Evolutionary conservation across 2,113 vertebrate genomes (phyloP).

Genomic region (Scortum barcoo): DNA sequence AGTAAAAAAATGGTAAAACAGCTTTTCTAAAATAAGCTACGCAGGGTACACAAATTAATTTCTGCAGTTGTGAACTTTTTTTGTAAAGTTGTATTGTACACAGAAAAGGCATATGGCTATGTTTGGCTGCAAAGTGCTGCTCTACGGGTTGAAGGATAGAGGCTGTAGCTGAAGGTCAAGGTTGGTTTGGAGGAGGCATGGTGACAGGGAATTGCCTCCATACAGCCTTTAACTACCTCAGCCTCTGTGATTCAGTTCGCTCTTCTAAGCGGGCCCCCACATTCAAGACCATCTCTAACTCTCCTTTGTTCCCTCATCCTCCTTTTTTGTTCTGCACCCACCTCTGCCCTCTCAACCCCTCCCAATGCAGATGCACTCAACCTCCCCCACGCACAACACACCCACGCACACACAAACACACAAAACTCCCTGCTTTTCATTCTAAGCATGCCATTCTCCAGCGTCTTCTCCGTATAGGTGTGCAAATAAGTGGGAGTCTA

Average conservation of each 20-base stretch:
- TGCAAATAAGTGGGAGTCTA: slow-evolving; percentile 67
- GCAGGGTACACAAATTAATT: neutral
- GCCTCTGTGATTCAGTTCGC: slow-evolving; percentile 49
- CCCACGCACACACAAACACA: too few relatives aligned
- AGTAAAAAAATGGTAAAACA: neutral
- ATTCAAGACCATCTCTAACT: slow-evolving; percentile 55
- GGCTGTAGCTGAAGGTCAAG: slow-evolving; percentile 62
- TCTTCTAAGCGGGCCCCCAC: slow-evolving; percentile 48
- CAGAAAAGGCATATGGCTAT: neutral
- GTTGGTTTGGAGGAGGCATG: slow-evolving; percentile 30
- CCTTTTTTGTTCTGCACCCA: slow-evolving; percentile 65
- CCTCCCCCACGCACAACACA: too few relatives aligned
- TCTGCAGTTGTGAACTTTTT: neutral
- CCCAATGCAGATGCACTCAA: too few relatives aligned
- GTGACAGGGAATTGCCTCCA: slow-evolving; percentile 39
- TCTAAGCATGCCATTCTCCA: slow-evolving; percentile 69
- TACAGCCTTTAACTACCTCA: slow-evolving; percentile 55
- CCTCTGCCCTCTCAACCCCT: slow-evolving; percentile 60
- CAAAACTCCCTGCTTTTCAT: slow-evolving; percentile 74
- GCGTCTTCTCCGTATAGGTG: slow-evolving; percentile 66
- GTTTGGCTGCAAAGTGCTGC: slow-evolving; percentile 5
- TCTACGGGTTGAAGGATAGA: slow-evolving; percentile 26
- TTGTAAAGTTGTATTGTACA: neutral
- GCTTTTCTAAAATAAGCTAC: neutral
- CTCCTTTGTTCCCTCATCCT: slow-evolving; percentile 59